Conservation (phyloP, 1,140 invertebrate genomes). For the Drosophila paulistorum region DNA sequence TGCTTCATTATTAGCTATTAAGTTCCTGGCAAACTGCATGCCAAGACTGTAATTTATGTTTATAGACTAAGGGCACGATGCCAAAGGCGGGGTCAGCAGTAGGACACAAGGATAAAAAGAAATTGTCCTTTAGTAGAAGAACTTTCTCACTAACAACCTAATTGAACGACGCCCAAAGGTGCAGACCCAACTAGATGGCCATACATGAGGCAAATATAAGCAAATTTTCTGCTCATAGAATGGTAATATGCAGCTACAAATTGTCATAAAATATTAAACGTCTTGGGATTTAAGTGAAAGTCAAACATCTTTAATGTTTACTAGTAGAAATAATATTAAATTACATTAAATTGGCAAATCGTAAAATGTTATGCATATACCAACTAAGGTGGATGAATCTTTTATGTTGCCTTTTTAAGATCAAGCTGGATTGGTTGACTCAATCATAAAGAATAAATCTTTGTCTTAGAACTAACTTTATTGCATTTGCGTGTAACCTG, state of each 20-base stretch:
- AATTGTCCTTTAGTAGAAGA: slow-evolving; percentile 10
- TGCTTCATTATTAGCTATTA: slow-evolving; percentile 69
- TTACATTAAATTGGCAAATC: not conserved
- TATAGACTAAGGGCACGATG: not conserved
- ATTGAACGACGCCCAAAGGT: slow-evolving; percentile 11
- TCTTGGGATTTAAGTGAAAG: not conserved
- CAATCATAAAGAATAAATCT: no score
- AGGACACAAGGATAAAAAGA: not conserved
- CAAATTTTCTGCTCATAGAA: not conserved
- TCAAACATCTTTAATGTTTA: not conserved
- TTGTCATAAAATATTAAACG: not conserved
- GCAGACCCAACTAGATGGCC: not conserved
- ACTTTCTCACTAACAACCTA: not conserved
- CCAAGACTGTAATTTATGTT: slow-evolving; percentile 41
- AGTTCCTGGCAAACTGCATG: slow-evolving; percentile 53
- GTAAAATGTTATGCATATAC: not conserved
- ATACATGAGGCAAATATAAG: not conserved
- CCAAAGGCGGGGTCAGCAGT: not conserved
- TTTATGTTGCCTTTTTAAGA: no score
- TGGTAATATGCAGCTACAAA: not conserved
- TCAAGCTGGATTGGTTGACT: no score
- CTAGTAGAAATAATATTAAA: not conserved
- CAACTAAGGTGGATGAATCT: no score
- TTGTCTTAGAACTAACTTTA: no score
- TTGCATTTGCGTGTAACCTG: no score